These are phyloP conservation scores for Bubo bubo DNA, from an alignment of 2,113 vertebrate species.

Conservation along the genomic window DNA sequence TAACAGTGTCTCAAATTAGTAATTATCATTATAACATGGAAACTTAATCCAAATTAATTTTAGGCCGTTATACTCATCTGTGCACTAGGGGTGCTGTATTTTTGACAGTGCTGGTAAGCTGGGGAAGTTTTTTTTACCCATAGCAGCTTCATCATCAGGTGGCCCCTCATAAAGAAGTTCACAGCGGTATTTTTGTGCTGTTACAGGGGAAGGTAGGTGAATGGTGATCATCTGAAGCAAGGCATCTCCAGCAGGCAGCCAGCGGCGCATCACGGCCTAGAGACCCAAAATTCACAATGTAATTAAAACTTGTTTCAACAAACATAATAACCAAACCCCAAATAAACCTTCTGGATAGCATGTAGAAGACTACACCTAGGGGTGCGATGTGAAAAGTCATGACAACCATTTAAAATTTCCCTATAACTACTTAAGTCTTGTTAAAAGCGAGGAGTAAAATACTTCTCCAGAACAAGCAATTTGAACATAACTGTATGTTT, in stretches of 20 bases:
- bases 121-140: constrained; percentile 47
- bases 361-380: neutral
- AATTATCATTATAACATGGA: neutral
- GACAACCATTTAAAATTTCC: neutral
- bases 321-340: neutral
- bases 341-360: neutral
- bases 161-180: constrained; percentile 81
- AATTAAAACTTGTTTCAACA: neutral
- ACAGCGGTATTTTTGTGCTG: constrained; percentile 80
- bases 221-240: constrained; percentile 86
- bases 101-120: neutral
- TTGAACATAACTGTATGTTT: neutral
- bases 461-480: neutral
- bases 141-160: constrained; percentile 76
- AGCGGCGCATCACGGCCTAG: constrained; percentile 79
- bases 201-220: constrained; percentile 82
- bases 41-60: neutral
- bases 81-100: neutral
- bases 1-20: neutral
- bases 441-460: neutral
- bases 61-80: neutral
- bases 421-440: neutral
- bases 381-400: neutral
- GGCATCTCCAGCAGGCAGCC: constrained; percentile 83
- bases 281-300: neutral